Conservation (phyloP, 2,888 invertebrate genomes). For the Lochmaea crataegi region DNA sequence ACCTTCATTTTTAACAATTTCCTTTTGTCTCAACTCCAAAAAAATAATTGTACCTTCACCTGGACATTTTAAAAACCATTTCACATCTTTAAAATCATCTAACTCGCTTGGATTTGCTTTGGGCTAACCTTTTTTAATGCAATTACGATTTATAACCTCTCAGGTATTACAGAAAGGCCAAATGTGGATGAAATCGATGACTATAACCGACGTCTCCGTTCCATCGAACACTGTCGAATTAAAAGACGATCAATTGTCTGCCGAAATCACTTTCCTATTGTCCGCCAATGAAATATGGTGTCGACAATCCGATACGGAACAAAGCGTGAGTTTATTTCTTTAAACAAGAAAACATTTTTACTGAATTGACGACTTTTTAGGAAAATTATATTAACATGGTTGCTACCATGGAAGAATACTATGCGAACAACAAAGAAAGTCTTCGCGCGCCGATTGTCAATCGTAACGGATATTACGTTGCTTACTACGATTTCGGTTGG, state of each 20-base stretch:
- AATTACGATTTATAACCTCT: conserved; percentile 37
- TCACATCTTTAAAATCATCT: background rate
- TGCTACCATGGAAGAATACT: conserved; percentile 62
- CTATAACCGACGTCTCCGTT: conserved; percentile 57
- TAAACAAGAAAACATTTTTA: background rate
- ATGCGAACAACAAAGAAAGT: conserved; percentile 51
- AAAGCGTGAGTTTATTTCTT: conserved; percentile 63
- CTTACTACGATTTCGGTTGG: conserved; percentile 64
- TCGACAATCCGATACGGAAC: conserved; percentile 66
- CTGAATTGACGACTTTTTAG: conserved; percentile 53
- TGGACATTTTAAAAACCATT: background rate
- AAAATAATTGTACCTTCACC: background rate
- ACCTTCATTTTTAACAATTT: too few relatives aligned
- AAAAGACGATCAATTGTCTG: conserved; percentile 62
- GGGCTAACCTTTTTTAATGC: conserved; percentile 42
- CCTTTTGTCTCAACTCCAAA: too few relatives aligned
- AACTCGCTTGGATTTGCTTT: conserved; percentile 43
- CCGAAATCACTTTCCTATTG: conserved; percentile 63
- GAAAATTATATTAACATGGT: conserved; percentile 61
- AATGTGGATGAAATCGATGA: conserved; percentile 40
- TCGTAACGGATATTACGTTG: conserved; percentile 64
- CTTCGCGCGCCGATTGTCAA: conserved; percentile 51
- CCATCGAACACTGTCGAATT: conserved; percentile 61
- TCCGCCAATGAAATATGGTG: conserved; percentile 68
- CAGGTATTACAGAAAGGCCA: conserved; percentile 63